Evolutionary conservation across 2,888 invertebrate species (phyloP), one percentile per base, ranked within the genome.

Genomic region (Troilus luridus): DNA sequence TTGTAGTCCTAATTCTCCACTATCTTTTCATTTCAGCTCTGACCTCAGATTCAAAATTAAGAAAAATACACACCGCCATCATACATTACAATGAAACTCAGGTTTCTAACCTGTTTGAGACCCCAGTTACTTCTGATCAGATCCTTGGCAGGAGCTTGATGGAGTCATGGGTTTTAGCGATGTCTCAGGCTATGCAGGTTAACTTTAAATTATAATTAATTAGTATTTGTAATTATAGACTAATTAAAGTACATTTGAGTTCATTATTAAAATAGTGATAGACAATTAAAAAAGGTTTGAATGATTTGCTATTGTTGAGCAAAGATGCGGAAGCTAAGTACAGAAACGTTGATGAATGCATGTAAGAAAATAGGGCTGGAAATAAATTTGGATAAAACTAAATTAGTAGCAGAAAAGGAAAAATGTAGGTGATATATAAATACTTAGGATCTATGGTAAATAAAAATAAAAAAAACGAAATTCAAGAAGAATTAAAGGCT

Each of bases 31-130:
- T 92, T 91, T 89, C 81, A 92, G 92, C 92, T 27, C 62, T 93
- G 11, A 88, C 77, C 5, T 59, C 62, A 64, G 91, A 24, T n/a
- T 67, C 92, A 54, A 88, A 93, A n/a, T 94, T 95, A 93, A 94
- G 94, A 91, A 95, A 96, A 94, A 96, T 97, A 0, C 98, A 98
- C 93, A 98, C 98, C 60, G 95, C 98, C 54, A 96, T 98, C 94
- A 94, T 97, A n/a, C 95, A 96, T 93, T 96, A 95, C 93, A 96
- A 97, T 93, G 94, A 94, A 54, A 95, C 95, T 56, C 94, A 95
- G 94, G 96, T 97, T 0, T 95, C 94, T 93, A 97, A 97, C 94
- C 93, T 96, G 62, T 96, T 95, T 93, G 97, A 96, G 93, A 95
- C 96, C 11, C 95, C 96, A 24, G 96, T 97, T 0, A 96, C 96